These are phyloP conservation scores for Pomatorhinus ruficollis DNA, from an alignment of 2,113 vertebrate genomes.

Conservation along the genomic window DNA sequence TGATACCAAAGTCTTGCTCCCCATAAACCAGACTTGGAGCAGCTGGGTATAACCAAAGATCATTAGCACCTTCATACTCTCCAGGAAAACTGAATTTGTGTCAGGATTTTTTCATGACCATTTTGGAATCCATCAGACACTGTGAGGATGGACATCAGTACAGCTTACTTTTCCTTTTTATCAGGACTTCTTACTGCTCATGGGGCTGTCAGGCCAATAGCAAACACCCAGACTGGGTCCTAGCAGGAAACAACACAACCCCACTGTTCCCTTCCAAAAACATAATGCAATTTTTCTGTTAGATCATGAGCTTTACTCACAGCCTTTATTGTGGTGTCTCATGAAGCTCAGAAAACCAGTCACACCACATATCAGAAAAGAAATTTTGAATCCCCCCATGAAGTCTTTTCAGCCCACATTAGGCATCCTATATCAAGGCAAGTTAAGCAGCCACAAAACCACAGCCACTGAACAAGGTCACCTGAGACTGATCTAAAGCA, in stretches of 20 bases:
- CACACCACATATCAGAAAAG: not conserved
- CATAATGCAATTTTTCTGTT: not conserved
- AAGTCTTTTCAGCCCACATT: not conserved
- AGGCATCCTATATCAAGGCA: not conserved
- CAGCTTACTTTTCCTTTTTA: not conserved
- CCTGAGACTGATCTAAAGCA: not conserved
- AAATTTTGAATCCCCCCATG: not conserved
- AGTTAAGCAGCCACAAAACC: not conserved
- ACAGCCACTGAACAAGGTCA: not conserved
- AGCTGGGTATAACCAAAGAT: not conserved
- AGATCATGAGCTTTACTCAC: not conserved
- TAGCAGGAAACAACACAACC: not conserved
- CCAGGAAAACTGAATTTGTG: not conserved
- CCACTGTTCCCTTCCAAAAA: not conserved
- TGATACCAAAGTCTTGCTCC: not conserved
- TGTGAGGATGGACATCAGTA: not conserved
- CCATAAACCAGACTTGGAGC: not conserved
- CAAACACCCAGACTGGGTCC: not conserved
- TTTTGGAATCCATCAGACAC: not conserved
- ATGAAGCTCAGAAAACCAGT: not conserved
- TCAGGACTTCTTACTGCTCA: not conserved
- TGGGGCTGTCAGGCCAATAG: not conserved
- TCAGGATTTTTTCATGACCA: not conserved
- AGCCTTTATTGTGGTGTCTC: not conserved
- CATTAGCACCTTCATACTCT: not conserved